Base-by-base conservation (phyloP, 2,888 invertebrate species). In the Spatulosminthurus flaviceps region DNA sequence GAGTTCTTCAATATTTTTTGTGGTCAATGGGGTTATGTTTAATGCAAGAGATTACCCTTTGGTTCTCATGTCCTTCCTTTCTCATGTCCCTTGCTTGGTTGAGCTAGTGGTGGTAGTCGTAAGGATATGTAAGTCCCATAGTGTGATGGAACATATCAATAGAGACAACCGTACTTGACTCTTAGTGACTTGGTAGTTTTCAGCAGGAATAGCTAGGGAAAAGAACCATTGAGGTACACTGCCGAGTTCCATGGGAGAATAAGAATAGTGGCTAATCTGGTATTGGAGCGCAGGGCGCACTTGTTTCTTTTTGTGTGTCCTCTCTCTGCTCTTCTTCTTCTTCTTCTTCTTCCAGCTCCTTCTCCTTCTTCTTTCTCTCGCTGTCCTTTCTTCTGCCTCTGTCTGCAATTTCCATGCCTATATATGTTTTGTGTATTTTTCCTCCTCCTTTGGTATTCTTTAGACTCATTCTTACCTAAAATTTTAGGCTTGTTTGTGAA, bases 41-140 rank as follows among this genome's bases (percentile, higher is more conserved):
- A 84, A 85, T 85, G 82, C 85, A 85, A 79, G 84, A 85, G 85
- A 84, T 84, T 84, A 85, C 84, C 84, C 85, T 84, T 85, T 85
- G 81, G 80, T 79, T 79, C 81, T 81, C 72, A 72, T 79, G 79
- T 81, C 79, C 81, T 82, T 79, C 78, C 74, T 81, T 76, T 76
- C 73, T 69, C 77, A 66, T 67, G 21, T 42, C 51, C 2, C 51
- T 51, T n/a, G n/a, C 51, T 4, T 66, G 24, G 60, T 60, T 2
- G 64, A 28, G 64, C 42, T n/a, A 42, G 26, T 51, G 66, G 42
- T 67, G 76, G 64, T 67, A 43, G 66, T 16, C 43, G 9, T 5
- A 22, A 41, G 19, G 22, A 28, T 19, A 61, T n/a, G 29, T 60
- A 74, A 60, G 51, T 28, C 70, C 60, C 28, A 60, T 43, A 42